Evolutionary conservation across 2,797 vertebrate genomes (phyloP).

Genomic region (Setipinna tenuifilis): DNA sequence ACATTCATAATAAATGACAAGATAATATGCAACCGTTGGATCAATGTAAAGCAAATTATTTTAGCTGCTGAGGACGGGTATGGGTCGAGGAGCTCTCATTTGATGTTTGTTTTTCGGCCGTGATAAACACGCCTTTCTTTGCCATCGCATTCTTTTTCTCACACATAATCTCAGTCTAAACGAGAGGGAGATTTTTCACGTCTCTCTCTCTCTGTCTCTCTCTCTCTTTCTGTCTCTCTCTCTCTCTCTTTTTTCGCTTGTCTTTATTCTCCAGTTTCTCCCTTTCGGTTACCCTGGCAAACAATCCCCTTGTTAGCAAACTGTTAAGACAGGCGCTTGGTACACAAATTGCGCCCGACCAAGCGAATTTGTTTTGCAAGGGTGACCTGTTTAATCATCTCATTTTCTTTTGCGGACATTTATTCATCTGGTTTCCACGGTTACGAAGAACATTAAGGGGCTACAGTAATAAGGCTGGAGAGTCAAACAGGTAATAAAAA

Average conservation of each 20-base stretch:
- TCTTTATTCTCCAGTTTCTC: constrained; percentile 41
- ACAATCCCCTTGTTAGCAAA: constrained; percentile 87
- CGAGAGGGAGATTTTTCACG: constrained; percentile 21
- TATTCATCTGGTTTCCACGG: constrained; percentile 99
- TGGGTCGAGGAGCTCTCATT: constrained; percentile 25
- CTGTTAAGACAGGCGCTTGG: constrained; percentile 81
- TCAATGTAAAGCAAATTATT: constrained; percentile 28
- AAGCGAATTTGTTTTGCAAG: constrained; percentile 99
- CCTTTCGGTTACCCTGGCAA: constrained; percentile 76
- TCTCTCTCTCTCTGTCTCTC: too few species aligned
- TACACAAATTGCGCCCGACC: constrained; percentile 83
- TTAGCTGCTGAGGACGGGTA: constrained; percentile 21
- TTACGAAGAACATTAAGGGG: constrained; percentile 99
- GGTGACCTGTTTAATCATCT: constrained; percentile 99
- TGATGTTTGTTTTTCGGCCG: constrained; percentile 17
- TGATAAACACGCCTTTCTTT: constrained; percentile 55
- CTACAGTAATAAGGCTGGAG: constrained; percentile 99
- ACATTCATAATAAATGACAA: constrained; percentile 25
- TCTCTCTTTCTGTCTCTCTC: constrained; percentile 49
- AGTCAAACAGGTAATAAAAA: constrained; percentile 99
- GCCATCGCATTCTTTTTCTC: constrained; percentile 50
- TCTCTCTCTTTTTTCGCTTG: constrained; percentile 22
- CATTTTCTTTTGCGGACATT: constrained; percentile 99
- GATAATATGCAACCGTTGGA: constrained; percentile 17
- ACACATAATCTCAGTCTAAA: constrained; percentile 64